Percentiles rank a stretch among this genome's conserved stretches.
These are phyloP conservation scores for Encarsia formosa DNA, from an alignment of 2,888 invertebrate genomes.

Conservation along the genomic window DNA sequence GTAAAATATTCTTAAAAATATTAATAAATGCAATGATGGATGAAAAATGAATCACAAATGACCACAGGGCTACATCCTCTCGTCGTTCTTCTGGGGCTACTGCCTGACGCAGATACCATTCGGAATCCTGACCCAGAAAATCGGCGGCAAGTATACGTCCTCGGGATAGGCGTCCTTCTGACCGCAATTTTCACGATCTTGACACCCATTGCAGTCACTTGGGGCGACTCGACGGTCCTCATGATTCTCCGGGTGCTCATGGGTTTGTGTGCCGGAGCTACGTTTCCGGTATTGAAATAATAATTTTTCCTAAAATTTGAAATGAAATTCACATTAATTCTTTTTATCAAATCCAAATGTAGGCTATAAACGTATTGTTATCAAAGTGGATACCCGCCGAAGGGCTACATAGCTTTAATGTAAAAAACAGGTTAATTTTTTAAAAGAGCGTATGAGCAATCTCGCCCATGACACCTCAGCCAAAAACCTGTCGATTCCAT, in stretches of 20 bases:
- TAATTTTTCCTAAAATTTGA: too few relatives aligned
- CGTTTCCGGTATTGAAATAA: constrained; percentile 71
- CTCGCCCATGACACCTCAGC: constrained; percentile 40
- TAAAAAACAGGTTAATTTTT: constrained; percentile 42
- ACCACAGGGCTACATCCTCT: constrained; percentile 71
- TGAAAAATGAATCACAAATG: too few relatives aligned
- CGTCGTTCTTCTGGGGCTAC: constrained; percentile 84
- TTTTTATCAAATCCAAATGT: too few relatives aligned
- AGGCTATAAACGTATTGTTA: constrained; percentile 76
- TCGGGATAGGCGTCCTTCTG: constrained; percentile 76
- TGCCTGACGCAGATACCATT: constrained; percentile 80
- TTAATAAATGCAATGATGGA: too few relatives aligned
- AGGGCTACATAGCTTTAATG: too few relatives aligned
- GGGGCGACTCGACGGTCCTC: constrained; percentile 65
- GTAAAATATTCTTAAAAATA: too few relatives aligned
- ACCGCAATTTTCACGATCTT: constrained; percentile 78
- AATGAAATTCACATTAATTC: too few relatives aligned
- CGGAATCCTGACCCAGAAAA: constrained; percentile 73
- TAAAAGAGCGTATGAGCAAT: constrained; percentile 42
- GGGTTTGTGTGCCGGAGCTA: constrained; percentile 82
- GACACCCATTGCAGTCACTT: constrained; percentile 69
- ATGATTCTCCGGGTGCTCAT: constrained; percentile 71
- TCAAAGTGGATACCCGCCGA: constrained; percentile 78
- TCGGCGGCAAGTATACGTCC: constrained; percentile 83
- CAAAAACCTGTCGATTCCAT: constrained; percentile 42